phyloP scores from a whole-genome alignment of 2,797 vertebrate species.

The Chrosomus eos region DNA sequence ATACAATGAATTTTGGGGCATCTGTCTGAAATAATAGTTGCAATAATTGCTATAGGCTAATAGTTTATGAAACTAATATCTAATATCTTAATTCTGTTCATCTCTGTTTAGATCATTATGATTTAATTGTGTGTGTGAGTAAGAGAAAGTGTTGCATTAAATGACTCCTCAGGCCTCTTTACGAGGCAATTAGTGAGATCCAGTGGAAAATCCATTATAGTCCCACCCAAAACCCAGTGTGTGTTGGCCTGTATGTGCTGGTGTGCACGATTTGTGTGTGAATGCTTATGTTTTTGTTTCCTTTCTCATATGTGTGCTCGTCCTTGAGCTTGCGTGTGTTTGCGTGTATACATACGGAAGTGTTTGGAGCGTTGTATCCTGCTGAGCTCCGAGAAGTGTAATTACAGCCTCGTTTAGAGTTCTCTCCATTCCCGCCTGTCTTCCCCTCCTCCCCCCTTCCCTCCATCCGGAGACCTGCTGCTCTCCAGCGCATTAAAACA shows the following conservation, averaged over 20 bases:
- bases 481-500: conserved; percentile 78
- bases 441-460: conserved; percentile 61
- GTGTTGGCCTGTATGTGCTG: conserved; percentile 24
- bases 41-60: not conserved
- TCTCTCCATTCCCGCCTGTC: conserved; percentile 53
- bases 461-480: conserved; percentile 82
- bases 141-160: conserved; percentile 31
- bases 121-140: conserved; percentile 17
- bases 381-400: conserved; percentile 71
- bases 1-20: not conserved
- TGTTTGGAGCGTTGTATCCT: conserved; percentile 62
- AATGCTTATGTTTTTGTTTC: conserved; percentile 28
- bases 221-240: conserved; percentile 31
- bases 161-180: conserved; percentile 49
- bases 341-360: conserved; percentile 45
- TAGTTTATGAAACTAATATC: not conserved
- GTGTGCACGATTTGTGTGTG: conserved; percentile 35
- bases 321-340: conserved; percentile 41
- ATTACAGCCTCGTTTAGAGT: conserved; percentile 75
- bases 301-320: conserved; percentile 15
- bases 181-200: conserved; percentile 56
- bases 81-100: not conserved
- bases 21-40: not conserved
- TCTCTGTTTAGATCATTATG: conserved; percentile 9
- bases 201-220: conserved; percentile 58